These are phyloP conservation scores for Brachionus paranguensis DNA, from an alignment of 1,140 invertebrate genomes.

Conservation along the genomic window DNA sequence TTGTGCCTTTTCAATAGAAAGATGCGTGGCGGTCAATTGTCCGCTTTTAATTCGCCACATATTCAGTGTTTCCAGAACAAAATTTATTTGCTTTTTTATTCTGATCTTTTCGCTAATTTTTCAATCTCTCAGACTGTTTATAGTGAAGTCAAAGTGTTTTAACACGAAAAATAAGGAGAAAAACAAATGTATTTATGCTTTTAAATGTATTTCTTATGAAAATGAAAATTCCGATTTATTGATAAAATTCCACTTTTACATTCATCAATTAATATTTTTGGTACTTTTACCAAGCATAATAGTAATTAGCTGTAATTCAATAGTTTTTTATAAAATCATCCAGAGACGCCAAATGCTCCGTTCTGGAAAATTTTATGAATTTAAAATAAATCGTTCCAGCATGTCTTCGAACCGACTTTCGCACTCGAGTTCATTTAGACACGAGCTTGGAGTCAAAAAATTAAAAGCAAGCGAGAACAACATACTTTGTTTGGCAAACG, in stretches of 20 bases:
- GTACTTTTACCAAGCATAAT: slow-evolving; percentile 3
- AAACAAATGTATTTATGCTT: neutral
- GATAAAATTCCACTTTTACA: slow-evolving; percentile 10
- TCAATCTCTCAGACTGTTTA: neutral
- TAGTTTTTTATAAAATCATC: slow-evolving; percentile 20
- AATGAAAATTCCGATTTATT: neutral
- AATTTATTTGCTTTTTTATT: neutral
- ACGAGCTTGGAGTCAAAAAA: neutral
- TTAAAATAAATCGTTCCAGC: neutral
- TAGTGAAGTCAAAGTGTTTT: neutral
- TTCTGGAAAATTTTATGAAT: neutral
- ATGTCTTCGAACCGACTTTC: neutral
- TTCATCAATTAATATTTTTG: slow-evolving; percentile 25
- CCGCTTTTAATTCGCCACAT: slow-evolving; percentile 1
- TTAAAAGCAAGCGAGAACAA: neutral
- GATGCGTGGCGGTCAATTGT: slow-evolving; percentile 1
- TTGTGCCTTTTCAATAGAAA: slow-evolving; percentile 11
- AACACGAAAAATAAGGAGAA: neutral
- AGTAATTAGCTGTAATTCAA: neutral
- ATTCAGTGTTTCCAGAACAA: neutral
- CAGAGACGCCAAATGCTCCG: neutral
- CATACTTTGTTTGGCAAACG: neutral
- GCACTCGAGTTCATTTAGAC: neutral
- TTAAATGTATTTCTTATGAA: neutral
- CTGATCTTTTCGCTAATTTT: neutral